A percentile compares a stretch with the other conserved stretches of the same genome.
These are phyloP conservation scores for Zygogramma bicolorata DNA, from an alignment of 2,888 invertebrate genomes.

Conservation along the genomic window DNA sequence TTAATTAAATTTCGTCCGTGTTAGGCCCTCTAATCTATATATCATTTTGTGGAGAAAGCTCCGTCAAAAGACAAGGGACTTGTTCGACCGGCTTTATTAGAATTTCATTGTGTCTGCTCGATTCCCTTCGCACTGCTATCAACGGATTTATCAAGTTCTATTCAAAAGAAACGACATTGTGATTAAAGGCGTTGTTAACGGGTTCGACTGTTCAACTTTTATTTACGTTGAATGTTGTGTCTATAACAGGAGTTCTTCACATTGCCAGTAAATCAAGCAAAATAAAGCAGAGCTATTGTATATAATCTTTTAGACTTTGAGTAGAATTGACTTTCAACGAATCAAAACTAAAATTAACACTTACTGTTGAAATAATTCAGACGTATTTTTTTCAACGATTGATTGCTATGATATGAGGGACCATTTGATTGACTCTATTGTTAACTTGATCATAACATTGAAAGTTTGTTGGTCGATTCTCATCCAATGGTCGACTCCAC, in stretches of 20 bases:
- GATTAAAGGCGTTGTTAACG: neutral
- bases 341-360: too few relatives aligned
- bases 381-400: too few relatives aligned
- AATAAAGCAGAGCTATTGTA: too few relatives aligned
- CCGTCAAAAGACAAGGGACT: neutral
- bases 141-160: neutral
- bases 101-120: slow-evolving; percentile 4
- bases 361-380: too few relatives aligned
- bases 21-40: neutral
- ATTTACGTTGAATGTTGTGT: neutral
- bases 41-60: neutral
- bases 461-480: too few relatives aligned
- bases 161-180: neutral
- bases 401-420: too few relatives aligned
- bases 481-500: too few relatives aligned
- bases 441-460: too few relatives aligned
- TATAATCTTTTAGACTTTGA: too few relatives aligned
- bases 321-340: too few relatives aligned
- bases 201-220: neutral
- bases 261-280: neutral
- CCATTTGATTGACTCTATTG: too few relatives aligned
- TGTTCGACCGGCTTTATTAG: slow-evolving; percentile 14
- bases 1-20: neutral
- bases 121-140: neutral
- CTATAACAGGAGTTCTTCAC: neutral